phyloP scores from a whole-genome alignment of 2,888 invertebrate genomes.

The Coenonympha arcania region DNA sequence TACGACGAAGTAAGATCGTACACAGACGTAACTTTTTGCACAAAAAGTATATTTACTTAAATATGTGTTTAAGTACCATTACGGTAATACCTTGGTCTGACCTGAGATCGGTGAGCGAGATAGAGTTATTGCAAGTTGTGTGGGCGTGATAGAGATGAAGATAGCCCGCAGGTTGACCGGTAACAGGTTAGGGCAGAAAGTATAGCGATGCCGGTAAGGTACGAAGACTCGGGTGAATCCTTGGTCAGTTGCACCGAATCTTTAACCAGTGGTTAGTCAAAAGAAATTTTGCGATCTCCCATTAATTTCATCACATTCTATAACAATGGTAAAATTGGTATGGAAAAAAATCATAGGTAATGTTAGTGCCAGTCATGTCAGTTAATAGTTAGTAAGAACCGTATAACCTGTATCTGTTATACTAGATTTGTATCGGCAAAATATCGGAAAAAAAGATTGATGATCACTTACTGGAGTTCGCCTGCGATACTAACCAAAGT shows the following conservation, averaged over 20 bases:
- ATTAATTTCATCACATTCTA: no score
- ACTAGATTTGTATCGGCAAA: no score
- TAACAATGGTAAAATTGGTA: no score
- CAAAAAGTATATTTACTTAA: slow-evolving; percentile 69
- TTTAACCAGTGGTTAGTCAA: slow-evolving; percentile 36
- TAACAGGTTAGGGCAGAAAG: slow-evolving; percentile 70
- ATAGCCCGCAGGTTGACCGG: slow-evolving; percentile 60
- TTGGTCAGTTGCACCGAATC: slow-evolving; percentile 39
- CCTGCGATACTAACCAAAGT: slow-evolving; percentile 57
- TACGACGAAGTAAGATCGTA: slow-evolving; percentile 31
- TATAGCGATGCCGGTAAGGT: slow-evolving; percentile 65
- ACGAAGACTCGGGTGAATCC: slow-evolving; percentile 46
- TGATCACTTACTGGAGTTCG: slow-evolving; percentile 55
- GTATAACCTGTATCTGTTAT: no score
- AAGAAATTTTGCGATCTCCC: slow-evolving; percentile 14
- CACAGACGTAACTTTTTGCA: slow-evolving; percentile 54
- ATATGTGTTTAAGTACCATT: slow-evolving; percentile 74
- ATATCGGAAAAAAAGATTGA: no score
- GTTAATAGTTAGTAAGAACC: no score
- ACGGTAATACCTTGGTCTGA: slow-evolving; percentile 68
- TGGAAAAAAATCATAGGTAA: no score
- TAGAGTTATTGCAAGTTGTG: slow-evolving; percentile 30
- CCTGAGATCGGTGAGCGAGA: slow-evolving; percentile 55
- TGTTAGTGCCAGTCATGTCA: no score
- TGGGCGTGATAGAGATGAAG: slow-evolving; percentile 38